Base-by-base conservation (phyloP, 1,140 invertebrate genomes). In the Colletes latitarsis region DNA sequence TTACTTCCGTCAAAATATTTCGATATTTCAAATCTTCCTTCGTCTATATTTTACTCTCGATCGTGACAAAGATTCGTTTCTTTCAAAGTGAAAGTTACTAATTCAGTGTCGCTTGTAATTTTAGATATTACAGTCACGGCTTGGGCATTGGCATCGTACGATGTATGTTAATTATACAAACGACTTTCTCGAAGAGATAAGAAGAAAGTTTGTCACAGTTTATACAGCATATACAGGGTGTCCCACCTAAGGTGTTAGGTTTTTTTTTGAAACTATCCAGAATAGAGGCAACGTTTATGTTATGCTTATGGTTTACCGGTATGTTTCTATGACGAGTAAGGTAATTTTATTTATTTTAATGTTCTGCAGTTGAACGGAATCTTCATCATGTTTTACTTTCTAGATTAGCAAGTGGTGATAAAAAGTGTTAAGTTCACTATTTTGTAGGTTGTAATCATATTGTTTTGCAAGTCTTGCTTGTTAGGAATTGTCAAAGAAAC, bases 121-220 rank as follows among this genome's bases (percentile, higher is more conserved):
- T 60, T 60, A 75, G 66, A 64, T 64, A 78, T 66, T 69, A 68
- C 58, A 77, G 82, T 86, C 82, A 84, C 88, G 90, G 89, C 88
- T 88, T 89, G 89, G 86, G 89, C 87, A 89, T 87, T 87, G 88
- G 70, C 74, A 82, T 77, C 76, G 58, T 62, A 21, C 66, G 43
- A 30, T 73, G 82, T 82, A 83, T 88, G 81, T 69, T 85, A 81
- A 86, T 87, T 81, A 68, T 79, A 82, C 70, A 77, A 67, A 79
- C 72, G 64, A 86, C 90, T 89, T 90, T 86, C 86, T 87, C 87
- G 85, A 89, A 90, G 87, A 88, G 87, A 88, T 86, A 89, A 85
- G 72, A 90, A 88, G 90, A 90, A 91, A 90, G 91, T 88, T 78
- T 49, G 19, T 66, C 55, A 41, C 57, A 19, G 30, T 41, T 67